Evolutionary conservation across 2,888 invertebrate genomes (phyloP).

Genomic region (Fabriciana adippe): DNA sequence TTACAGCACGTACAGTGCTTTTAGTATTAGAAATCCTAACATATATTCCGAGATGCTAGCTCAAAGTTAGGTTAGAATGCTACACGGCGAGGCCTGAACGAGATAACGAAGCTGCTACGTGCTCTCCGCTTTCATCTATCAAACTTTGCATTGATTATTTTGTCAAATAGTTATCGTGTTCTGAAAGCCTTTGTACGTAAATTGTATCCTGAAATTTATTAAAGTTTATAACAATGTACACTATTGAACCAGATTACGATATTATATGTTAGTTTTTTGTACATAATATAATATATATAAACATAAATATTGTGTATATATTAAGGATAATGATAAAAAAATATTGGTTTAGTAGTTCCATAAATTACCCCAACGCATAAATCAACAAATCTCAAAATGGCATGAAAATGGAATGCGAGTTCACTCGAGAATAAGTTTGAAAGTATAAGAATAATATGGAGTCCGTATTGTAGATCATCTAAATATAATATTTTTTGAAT

Average conservation of each 20-base stretch:
- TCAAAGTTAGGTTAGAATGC: slow-evolving; percentile 29
- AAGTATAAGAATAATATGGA: no score
- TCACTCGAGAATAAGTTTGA: no score
- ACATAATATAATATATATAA: background rate
- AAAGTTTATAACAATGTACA: slow-evolving; percentile 11
- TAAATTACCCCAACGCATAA: no score
- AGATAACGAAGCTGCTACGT: slow-evolving; percentile 70
- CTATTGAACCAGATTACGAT: slow-evolving; percentile 2
- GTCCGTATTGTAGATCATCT: no score
- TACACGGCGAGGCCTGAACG: slow-evolving; percentile 47
- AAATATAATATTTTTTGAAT: no score
- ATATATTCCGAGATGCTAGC: slow-evolving; percentile 26
- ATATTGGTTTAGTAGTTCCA: no score
- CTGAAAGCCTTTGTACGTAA: slow-evolving; percentile 25
- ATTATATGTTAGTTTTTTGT: background rate
- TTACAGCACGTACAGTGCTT: slow-evolving; percentile 10
- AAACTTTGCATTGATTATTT: slow-evolving; percentile 68
- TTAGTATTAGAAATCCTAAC: slow-evolving; percentile 25
- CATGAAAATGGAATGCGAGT: no score
- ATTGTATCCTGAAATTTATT: slow-evolving; percentile 20
- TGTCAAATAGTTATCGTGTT: slow-evolving; percentile 52
- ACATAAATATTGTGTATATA: background rate
- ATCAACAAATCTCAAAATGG: no score
- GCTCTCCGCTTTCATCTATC: slow-evolving; percentile 58
- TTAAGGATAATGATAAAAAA: background rate